Percentiles rank a stretch among this genome's conserved stretches.
Conservation (phyloP, 2,888 invertebrate species). For the Dynastes hyllus region DNA sequence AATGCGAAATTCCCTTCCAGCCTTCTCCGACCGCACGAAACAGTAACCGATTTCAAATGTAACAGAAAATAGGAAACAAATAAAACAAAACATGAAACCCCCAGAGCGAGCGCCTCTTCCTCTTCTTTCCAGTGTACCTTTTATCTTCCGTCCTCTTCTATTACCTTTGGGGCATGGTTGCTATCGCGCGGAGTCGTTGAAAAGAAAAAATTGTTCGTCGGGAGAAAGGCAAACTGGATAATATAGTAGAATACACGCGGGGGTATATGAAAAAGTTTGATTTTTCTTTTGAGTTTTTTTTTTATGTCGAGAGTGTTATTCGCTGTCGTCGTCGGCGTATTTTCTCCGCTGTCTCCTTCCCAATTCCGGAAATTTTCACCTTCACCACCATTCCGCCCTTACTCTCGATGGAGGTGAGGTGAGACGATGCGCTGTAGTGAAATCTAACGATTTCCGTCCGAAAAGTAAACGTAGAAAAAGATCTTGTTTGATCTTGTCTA, state of each 20-base stretch:
- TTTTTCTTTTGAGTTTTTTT: conserved; percentile 41
- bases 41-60: conserved; percentile 60
- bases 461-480: background rate
- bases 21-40: conserved; percentile 40
- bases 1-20: conserved; percentile 38
- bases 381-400: background rate
- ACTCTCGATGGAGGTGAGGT: background rate
- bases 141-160: background rate
- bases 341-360: conserved; percentile 25
- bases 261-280: conserved; percentile 51
- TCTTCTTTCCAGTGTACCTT: background rate
- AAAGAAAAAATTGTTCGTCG: conserved; percentile 45
- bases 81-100: conserved; percentile 55
- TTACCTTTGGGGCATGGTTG: background rate
- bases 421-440: background rate
- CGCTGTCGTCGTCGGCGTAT: conserved; percentile 28
- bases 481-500: conserved; percentile 17
- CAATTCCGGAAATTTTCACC: background rate
- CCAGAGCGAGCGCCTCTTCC: background rate
- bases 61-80: conserved; percentile 60
- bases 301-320: conserved; percentile 41
- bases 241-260: conserved; percentile 48
- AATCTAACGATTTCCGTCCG: background rate
- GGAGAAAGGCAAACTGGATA: conserved; percentile 47
- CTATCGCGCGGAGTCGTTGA: background rate